Evolutionary conservation across 2,797 vertebrate species (phyloP), one percentile per base, ranked within the genome.

Genomic region (Glyptemys insculpta): DNA sequence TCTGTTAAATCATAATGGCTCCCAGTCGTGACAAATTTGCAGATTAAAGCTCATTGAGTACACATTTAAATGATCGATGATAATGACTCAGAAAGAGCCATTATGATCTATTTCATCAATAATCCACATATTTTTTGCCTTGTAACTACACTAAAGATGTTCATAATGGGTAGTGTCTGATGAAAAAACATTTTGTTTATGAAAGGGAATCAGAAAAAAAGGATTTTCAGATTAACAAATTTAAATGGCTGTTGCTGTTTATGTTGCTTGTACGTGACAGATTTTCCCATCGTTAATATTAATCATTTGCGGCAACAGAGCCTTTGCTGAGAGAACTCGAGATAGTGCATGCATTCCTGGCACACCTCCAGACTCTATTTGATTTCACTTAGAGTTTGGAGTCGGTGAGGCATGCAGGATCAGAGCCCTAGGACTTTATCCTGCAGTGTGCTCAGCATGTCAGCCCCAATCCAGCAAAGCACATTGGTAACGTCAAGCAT

Each of bases 21-120:
- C 93, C 95, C 96, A 97, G 91, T 97, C 41, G 34, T 97, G 97
- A 97, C 97, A 97, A 96, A 98, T 98, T 98, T 97, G 93, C 94
- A 97, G 96, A 97, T 97, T 98, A 98, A 97, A 97, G 89, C 96
- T 97, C 97, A 97, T 95, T 96, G 97, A 97, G 97, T 97, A 94
- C 95, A 97, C 95, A 97, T 98, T 98, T 96, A 96, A 97, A 93
- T 97, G 97, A 97, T 97, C 94, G 96, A 98, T 97, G 93, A 96
- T 96, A 95, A 97, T 97, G 86, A 88, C 92, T 96, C 85, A 85
- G 89, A 96, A 97, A 97, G 92, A 96, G 92, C 96, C 93, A 95
- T 97, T 97, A 96, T 96, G 93, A 96, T 97, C 93, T 97, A 95
- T 97, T 96, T 97, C 97, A 97, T 98, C 97, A 96, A 97, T 98